Evolutionary conservation across 92 coral and sea anemone genomes (phyloP).

Genomic region (Zoanthus solanderi): DNA sequence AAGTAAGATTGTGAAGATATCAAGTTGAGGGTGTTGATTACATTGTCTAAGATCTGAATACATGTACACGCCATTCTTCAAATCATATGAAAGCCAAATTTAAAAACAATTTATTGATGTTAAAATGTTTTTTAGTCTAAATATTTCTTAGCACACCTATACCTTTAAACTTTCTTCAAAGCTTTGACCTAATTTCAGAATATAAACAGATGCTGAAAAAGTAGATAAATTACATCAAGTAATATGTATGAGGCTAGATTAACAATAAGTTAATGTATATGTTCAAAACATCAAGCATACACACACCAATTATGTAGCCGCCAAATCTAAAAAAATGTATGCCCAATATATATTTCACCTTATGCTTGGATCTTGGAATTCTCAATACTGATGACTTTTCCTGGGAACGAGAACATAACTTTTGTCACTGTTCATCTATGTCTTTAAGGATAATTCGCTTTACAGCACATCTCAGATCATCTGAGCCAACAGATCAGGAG

Average conservation of each 20-base stretch:
- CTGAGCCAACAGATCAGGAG: conserved; percentile 56
- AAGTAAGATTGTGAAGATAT: conserved; percentile 9
- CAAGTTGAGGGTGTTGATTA: conserved; percentile 29
- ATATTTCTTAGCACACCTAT: conserved; percentile 22
- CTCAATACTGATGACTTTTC: conserved; percentile 22
- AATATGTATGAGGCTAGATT: neutral
- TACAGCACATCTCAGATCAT: conserved; percentile 48
- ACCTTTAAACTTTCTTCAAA: conserved; percentile 22
- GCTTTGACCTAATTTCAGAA: conserved; percentile 33
- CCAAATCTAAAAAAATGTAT: conserved; percentile 27
- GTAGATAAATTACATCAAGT: conserved; percentile 13
- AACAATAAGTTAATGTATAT: neutral
- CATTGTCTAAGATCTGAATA: conserved; percentile 27
- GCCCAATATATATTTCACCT: conserved; percentile 2
- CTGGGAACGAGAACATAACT: conserved; percentile 46
- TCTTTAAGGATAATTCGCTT: conserved; percentile 40
- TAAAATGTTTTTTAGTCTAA: neutral
- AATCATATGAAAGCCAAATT: conserved; percentile 26
- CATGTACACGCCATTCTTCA: conserved; percentile 29
- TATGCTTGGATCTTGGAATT: conserved; percentile 55
- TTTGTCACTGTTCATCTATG: conserved; percentile 40
- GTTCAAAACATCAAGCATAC: conserved; percentile 4
- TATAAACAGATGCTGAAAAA: conserved; percentile 2
- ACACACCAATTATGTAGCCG: conserved; percentile 30
- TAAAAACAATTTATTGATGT: conserved; percentile 31